phyloP scores from a whole-genome alignment of 2,797 vertebrate genomes.

The Myotis daubentonii region DNA sequence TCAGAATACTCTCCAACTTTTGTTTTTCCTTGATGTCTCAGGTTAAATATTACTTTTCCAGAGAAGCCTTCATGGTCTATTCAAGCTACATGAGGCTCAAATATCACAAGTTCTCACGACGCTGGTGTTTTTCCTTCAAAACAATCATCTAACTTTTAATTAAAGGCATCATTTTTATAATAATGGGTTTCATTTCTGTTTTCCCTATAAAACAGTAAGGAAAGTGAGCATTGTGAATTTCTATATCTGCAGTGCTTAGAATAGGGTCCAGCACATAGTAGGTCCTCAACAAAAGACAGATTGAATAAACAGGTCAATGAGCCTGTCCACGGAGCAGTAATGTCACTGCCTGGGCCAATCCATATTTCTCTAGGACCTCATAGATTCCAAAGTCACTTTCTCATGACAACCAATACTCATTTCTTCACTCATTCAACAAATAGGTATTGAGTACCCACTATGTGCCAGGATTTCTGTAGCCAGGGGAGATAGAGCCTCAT shows the following conservation, averaged over 20 bases:
- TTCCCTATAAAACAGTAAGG: not conserved
- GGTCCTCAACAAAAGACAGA: not conserved
- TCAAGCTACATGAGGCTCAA: not conserved
- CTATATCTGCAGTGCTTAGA: not conserved
- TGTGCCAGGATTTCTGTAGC: not conserved
- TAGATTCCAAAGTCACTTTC: not conserved
- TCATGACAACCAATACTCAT: not conserved
- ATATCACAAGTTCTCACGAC: not conserved
- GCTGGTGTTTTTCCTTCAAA: not conserved
- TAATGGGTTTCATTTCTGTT: not conserved
- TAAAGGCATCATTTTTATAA: not conserved
- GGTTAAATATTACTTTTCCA: not conserved
- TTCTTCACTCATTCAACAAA: not conserved
- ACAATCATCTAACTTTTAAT: not conserved
- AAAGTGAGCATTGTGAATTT: not conserved
- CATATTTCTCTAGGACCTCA: not conserved
- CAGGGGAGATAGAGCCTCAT: not conserved
- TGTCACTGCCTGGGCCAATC: not conserved
- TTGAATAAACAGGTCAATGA: not conserved
- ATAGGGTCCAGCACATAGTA: not conserved
- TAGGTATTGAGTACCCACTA: not conserved
- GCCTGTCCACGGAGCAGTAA: not conserved
- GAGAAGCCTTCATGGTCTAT: not conserved
- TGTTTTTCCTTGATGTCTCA: not conserved
- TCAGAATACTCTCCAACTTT: not conserved